A percentile compares a stretch with the other conserved stretches of the same genome.
Evolutionary conservation across 2,888 invertebrate species (phyloP).

Genomic region (Rhagophthalmus giganteus): DNA sequence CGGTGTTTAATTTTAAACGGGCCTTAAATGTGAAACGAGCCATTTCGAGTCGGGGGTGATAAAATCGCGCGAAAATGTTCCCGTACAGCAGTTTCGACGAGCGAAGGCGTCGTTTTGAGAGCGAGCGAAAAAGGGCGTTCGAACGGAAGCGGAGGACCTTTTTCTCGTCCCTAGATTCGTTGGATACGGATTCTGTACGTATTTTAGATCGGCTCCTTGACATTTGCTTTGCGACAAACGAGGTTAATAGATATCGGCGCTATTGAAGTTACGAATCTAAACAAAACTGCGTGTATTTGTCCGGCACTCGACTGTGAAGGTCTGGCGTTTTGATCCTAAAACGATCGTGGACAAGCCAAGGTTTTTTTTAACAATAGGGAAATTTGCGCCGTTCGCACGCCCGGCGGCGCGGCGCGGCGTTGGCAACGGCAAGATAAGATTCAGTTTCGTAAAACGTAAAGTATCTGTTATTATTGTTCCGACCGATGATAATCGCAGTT

Average conservation of each 20-base stretch:
- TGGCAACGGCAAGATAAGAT: too few species aligned
- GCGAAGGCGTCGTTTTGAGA: conserved; percentile 6
- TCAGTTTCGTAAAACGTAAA: too few species aligned
- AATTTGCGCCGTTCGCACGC: background rate
- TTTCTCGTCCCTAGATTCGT: conserved; percentile 22
- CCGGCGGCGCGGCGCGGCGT: background rate
- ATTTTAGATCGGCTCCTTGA: conserved; percentile 12
- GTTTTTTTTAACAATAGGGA: background rate
- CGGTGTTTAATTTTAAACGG: too few species aligned
- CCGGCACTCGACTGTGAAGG: background rate
- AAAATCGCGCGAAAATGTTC: too few species aligned
- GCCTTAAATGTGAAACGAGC: too few species aligned
- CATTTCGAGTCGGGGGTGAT: too few species aligned
- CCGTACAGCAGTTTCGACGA: conserved; percentile 17
- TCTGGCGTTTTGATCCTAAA: background rate
- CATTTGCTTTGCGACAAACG: conserved; percentile 13
- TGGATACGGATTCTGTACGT: conserved; percentile 23
- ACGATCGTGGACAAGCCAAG: too few species aligned
- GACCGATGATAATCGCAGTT: too few species aligned
- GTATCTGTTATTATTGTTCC: too few species aligned
- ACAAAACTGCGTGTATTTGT: background rate
- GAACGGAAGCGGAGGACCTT: conserved; percentile 13
- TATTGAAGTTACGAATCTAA: conserved; percentile 8
- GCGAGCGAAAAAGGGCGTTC: conserved; percentile 9
- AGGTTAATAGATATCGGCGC: conserved; percentile 22